Base-by-base conservation (phyloP, 1,140 invertebrate species). In the Amyelois transitella region DNA sequence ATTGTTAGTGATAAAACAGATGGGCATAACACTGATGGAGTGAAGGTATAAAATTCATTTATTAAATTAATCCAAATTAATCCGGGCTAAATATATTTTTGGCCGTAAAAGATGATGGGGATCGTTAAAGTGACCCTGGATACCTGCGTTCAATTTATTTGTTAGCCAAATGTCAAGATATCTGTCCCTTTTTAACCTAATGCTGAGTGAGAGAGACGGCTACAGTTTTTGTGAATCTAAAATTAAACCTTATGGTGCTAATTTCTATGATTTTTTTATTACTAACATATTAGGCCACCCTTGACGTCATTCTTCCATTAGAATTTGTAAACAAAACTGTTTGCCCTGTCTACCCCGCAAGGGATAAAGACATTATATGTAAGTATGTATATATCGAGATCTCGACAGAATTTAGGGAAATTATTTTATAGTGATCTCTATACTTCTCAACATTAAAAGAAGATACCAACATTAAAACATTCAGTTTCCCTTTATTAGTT, bases 41-140 rank as follows among this genome's bases (percentile, higher is more conserved):
- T 14, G 45, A 49, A 51, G 48, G 48, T 22, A 10, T 55, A 44
- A 20, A 47, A 47, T 56, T 55, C 51, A 62, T 60, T 75, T 70
- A 70, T 72, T 69, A 73, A 76, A 72, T 72, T 68, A 76, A 75
- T 72, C 63, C 61, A 56, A 62, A 73, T 68, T 62, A 69, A 72
- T 72, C 64, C 65, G 55, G 22, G 43, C 62, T 59, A 63, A 65
- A 68, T 51, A 51, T 51, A 62, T 62, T 49, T 64, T 68, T 67
- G 53, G 72, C 63, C 53, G 55, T 77, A 68, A 74, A 78, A 69
- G 20, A 48, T 43, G 61, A 74, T 63, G 70, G 62, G 22, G 54
- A 18, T 66, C 73, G 66, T 76, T 64, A 75, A 73, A 59, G 49
- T 62, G 55, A 60, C 57, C 60, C 55, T 19, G 45, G 5, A 12